Conservation (phyloP, 2,797 vertebrate species). For the Poecilia gillii region DNA sequence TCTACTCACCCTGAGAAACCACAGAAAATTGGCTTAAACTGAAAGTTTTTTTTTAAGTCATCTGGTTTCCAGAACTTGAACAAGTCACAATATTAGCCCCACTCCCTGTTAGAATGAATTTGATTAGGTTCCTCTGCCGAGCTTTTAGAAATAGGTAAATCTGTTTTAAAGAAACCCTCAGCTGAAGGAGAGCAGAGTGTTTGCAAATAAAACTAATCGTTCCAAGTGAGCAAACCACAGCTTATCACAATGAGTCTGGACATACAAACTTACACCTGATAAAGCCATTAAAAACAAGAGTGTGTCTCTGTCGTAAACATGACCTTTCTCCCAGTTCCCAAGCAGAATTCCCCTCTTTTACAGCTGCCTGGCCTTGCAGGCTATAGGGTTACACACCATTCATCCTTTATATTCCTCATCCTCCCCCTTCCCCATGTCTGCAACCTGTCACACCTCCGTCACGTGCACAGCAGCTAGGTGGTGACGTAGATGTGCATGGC, state of each 20-base stretch:
- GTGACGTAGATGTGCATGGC: conserved; percentile 72
- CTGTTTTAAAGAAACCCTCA: conserved; percentile 6
- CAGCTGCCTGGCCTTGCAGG: conserved; percentile 16
- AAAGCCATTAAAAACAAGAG: conserved; percentile 31
- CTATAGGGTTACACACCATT: conserved; percentile 51
- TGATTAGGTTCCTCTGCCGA: conserved; percentile 25
- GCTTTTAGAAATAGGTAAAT: conserved; percentile 34
- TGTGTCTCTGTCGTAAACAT: conserved; percentile 64
- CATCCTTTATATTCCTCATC: conserved; percentile 54
- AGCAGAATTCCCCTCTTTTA: conserved; percentile 49
- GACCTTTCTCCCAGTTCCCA: conserved; percentile 86
- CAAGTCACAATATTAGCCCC: background rate
- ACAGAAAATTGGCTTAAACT: background rate
- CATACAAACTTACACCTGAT: conserved; percentile 22
- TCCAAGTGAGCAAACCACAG: background rate
- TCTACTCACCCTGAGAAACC: background rate
- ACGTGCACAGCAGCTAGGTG: conserved; percentile 68
- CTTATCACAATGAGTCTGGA: conserved; percentile 50
- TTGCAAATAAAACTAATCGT: conserved; percentile 50
- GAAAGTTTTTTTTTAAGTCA: background rate
- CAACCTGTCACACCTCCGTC: conserved; percentile 55
- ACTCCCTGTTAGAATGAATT: conserved; percentile 5
- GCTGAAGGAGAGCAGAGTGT: conserved; percentile 12
- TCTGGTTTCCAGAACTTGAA: background rate
- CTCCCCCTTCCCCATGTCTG: conserved; percentile 19